Evolutionary conservation across 2,113 vertebrate species (phyloP).

Genomic region (Gymnobelideus leadbeateri): DNA sequence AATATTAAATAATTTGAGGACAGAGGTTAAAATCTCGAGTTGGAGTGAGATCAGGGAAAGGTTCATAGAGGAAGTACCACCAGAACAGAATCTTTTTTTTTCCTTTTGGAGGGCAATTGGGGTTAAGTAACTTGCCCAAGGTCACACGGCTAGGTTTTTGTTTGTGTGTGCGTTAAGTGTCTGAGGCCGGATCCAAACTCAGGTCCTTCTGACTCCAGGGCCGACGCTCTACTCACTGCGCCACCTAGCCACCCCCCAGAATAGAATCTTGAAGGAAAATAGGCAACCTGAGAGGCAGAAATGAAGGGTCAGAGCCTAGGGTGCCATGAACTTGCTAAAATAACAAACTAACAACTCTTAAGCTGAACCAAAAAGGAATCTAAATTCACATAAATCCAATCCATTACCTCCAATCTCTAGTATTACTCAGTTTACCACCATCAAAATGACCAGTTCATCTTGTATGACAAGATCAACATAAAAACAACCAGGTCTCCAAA

Average conservation of each 20-base stretch:
- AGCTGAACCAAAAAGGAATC: neutral
- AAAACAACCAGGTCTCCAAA: constrained; percentile 26
- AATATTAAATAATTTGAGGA: neutral
- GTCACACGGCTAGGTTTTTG: too few species aligned
- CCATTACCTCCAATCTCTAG: neutral
- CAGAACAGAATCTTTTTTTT: neutral
- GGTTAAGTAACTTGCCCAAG: too few species aligned
- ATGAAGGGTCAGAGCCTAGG: neutral
- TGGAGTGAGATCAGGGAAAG: neutral
- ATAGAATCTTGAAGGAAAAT: neutral
- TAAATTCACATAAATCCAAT: neutral
- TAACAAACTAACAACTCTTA: neutral
- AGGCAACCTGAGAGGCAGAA: neutral
- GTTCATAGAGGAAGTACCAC: neutral
- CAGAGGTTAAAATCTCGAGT: neutral
- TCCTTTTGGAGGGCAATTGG: too few species aligned
- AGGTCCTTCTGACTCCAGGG: too few species aligned
- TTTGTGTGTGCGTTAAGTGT: too few species aligned
- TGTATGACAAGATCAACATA: neutral
- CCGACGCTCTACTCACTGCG: too few species aligned
- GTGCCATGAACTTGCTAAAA: neutral
- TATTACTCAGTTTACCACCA: neutral
- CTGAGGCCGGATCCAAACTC: too few species aligned
- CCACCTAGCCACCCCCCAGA: too few species aligned
- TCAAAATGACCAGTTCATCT: neutral